Conservation (phyloP, 2,888 invertebrate genomes). For the Drosophila pegasa region DNA sequence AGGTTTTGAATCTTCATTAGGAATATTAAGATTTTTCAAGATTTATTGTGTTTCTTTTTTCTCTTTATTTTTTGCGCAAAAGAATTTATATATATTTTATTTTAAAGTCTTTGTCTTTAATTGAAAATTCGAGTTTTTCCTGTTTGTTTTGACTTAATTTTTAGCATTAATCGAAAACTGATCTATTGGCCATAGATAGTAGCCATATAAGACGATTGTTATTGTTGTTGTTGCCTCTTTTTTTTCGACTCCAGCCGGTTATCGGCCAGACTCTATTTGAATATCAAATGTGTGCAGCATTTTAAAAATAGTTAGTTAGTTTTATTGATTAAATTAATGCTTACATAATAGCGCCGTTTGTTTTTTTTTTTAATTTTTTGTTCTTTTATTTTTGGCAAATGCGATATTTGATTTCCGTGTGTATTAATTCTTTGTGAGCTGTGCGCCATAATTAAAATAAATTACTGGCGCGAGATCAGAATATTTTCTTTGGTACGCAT, state of each 20-base stretch:
- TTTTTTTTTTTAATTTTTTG: conserved; percentile 1
- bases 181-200: conserved; percentile 68
- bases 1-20: conserved; percentile 65
- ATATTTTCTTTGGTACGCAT: conserved; percentile 42
- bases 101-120: conserved; percentile 52
- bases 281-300: conserved; percentile 50
- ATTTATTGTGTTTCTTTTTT: conserved; percentile 47
- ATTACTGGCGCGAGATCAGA: conserved; percentile 49
- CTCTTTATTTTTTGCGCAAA: conserved; percentile 29
- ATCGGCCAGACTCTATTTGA: conserved; percentile 32
- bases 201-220: conserved; percentile 12
- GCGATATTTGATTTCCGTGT: conserved; percentile 66
- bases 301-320: conserved; percentile 44
- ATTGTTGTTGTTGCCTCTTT: conserved; percentile 15
- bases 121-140: conserved; percentile 79
- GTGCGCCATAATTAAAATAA: conserved; percentile 63
- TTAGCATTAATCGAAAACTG: conserved; percentile 67
- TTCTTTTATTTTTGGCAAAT: conserved; percentile 18
- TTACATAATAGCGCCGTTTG: conserved; percentile 55
- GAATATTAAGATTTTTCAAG: conserved; percentile 65
- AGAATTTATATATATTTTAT: conserved; percentile 41
- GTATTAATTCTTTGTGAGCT: conserved; percentile 44
- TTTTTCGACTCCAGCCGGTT: conserved; percentile 29
- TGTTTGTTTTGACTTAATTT: conserved; percentile 73
- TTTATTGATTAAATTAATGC: conserved; percentile 75